phyloP scores from a whole-genome alignment of 2,888 invertebrate genomes.

The Heteromyza rotundicornis region DNA sequence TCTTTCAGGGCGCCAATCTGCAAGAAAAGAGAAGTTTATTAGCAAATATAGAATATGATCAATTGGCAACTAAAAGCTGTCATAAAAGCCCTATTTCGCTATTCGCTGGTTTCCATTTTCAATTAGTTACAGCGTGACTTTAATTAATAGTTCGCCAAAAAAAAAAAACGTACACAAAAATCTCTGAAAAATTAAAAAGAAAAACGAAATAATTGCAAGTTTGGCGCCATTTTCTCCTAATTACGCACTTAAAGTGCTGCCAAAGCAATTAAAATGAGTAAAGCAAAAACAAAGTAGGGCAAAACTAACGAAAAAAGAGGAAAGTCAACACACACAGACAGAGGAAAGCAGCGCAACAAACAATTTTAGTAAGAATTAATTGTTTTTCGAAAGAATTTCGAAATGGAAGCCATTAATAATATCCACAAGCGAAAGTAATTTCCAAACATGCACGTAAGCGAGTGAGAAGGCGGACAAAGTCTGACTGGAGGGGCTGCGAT shows the following conservation, averaged over 20 bases:
- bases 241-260: neutral
- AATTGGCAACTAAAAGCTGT: too few species aligned
- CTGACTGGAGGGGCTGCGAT: too few species aligned
- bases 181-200: neutral
- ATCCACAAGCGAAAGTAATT: neutral
- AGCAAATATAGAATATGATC: slow-evolving; percentile 7
- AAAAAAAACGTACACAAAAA: neutral
- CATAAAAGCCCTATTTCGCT: too few species aligned
- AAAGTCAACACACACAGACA: too few species aligned
- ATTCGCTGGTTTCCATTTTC: neutral
- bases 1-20: slow-evolving; percentile 90
- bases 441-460: neutral
- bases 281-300: neutral
- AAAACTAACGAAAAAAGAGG: neutral
- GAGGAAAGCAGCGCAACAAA: too few species aligned
- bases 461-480: too few species aligned
- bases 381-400: neutral
- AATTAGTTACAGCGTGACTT: neutral
- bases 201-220: neutral
- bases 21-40: slow-evolving; percentile 49
- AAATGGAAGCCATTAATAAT: neutral
- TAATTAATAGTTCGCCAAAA: neutral
- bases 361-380: slow-evolving; percentile 4
- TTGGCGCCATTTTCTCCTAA: neutral
- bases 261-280: slow-evolving; percentile 11